Evolutionary conservation across 2,888 invertebrate species (phyloP).

Genomic region (Sarcophaga variegata): DNA sequence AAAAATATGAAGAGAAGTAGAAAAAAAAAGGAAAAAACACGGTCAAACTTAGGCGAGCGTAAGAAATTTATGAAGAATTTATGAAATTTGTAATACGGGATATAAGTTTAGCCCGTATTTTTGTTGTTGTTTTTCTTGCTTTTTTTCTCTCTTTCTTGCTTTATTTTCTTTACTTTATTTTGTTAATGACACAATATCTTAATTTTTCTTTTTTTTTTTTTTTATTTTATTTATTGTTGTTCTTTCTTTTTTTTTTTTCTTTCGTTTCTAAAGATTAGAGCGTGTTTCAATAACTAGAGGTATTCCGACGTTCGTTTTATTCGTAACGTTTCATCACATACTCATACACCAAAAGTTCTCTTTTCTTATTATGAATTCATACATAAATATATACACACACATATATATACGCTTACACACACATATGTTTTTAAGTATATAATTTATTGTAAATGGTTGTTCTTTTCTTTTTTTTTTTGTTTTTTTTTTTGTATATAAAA

Average conservation of each 20-base stretch:
- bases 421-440: too few species aligned
- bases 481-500: too few species aligned
- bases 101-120: slow-evolving; percentile 37
- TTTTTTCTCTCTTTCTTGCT: not conserved
- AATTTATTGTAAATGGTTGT: too few species aligned
- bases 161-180: not conserved
- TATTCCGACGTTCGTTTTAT: slow-evolving; percentile 28
- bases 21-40: not conserved
- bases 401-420: too few species aligned
- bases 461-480: too few species aligned
- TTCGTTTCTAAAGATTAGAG: slow-evolving; percentile 64
- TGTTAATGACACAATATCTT: slow-evolving; percentile 37
- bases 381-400: too few species aligned
- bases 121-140: not conserved
- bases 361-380: too few species aligned
- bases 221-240: slow-evolving; percentile 31
- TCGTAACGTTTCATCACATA: slow-evolving; percentile 31
- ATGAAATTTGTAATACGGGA: not conserved
- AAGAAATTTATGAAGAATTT: too few species aligned
- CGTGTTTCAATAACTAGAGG: slow-evolving; percentile 59
- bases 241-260: slow-evolving; percentile 28
- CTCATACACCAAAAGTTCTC: too few species aligned
- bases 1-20: not conserved
- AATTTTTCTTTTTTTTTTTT: slow-evolving; percentile 5
- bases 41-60: not conserved